These are phyloP conservation scores for Xylota sylvarum DNA, from an alignment of 2,888 invertebrate genomes.

Conservation along the genomic window DNA sequence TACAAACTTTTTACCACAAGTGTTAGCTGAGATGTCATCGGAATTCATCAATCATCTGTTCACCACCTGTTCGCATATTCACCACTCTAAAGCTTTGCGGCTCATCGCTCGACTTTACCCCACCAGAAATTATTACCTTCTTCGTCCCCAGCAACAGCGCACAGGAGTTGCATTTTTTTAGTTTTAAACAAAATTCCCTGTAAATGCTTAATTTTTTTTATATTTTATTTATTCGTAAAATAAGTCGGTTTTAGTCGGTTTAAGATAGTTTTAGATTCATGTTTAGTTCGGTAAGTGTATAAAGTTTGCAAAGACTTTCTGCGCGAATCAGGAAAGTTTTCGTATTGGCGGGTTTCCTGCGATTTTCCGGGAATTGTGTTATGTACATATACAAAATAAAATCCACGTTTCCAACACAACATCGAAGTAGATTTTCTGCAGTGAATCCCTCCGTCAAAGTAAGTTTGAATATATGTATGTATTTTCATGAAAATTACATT, in stretches of 20 bases:
- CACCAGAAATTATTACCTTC: too few species aligned
- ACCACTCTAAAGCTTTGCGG: slow-evolving; percentile 35
- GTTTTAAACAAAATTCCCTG: slow-evolving; percentile 11
- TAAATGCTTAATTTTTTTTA: neutral
- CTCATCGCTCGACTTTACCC: neutral
- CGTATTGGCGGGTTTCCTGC: neutral
- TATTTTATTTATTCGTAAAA: neutral
- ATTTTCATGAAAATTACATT: too few species aligned
- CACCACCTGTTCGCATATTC: slow-evolving; percentile 32
- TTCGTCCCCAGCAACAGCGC: neutral
- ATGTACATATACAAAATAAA: too few species aligned
- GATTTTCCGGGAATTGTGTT: neutral
- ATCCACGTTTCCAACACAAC: neutral
- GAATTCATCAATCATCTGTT: slow-evolving; percentile 32
- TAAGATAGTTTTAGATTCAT: neutral
- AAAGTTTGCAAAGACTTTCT: neutral
- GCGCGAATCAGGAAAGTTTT: neutral
- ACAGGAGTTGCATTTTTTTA: neutral
- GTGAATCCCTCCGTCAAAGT: neutral
- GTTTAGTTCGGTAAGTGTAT: neutral
- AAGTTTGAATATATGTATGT: neutral
- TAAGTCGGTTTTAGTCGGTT: neutral
- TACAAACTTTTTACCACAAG: neutral
- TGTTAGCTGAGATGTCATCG: slow-evolving; percentile 20
- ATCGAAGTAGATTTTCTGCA: neutral